Conservation (phyloP, 2,113 vertebrate species). For the Embiotoca jacksoni region DNA sequence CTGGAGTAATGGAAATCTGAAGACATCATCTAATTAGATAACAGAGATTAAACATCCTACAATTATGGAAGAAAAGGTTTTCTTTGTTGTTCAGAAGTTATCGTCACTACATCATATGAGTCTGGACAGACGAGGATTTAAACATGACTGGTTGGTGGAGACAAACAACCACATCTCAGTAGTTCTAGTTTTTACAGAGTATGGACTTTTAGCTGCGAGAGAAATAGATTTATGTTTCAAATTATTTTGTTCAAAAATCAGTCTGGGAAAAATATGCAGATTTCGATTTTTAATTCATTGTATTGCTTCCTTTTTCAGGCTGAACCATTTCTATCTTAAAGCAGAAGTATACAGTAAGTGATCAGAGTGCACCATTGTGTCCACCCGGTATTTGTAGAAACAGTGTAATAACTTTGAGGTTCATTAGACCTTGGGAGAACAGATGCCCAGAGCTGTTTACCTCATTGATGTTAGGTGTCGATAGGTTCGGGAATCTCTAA, state of each 20-base stretch:
- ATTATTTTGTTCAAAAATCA: neutral
- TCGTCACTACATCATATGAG: too few relatives aligned
- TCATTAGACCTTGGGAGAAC: conserved; percentile 30
- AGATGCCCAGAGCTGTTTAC: conserved; percentile 53
- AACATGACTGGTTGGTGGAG: too few relatives aligned
- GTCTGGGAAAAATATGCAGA: conserved; percentile 1
- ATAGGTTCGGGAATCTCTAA: conserved; percentile 51
- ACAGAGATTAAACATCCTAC: neutral
- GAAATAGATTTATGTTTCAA: neutral
- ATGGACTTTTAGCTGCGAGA: conserved; percentile 4
- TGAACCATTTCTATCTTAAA: conserved; percentile 14
- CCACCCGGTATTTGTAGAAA: neutral
- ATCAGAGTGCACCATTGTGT: conserved; percentile 8
- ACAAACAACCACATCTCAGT: too few relatives aligned
- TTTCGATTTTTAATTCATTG: neutral
- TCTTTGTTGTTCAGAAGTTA: neutral
- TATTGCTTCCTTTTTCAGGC: neutral
- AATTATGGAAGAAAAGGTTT: neutral
- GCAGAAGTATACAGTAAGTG: neutral
- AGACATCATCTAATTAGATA: conserved; percentile 17
- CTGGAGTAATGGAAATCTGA: neutral
- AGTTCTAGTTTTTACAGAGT: neutral
- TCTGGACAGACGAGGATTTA: neutral
- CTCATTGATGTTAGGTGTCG: conserved; percentile 62
- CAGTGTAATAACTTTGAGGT: conserved; percentile 6